Percentiles rank a stretch among this genome's conserved stretches.
Conservation (phyloP, 2,113 vertebrate species). For the Oryctolagus cuniculus region DNA sequence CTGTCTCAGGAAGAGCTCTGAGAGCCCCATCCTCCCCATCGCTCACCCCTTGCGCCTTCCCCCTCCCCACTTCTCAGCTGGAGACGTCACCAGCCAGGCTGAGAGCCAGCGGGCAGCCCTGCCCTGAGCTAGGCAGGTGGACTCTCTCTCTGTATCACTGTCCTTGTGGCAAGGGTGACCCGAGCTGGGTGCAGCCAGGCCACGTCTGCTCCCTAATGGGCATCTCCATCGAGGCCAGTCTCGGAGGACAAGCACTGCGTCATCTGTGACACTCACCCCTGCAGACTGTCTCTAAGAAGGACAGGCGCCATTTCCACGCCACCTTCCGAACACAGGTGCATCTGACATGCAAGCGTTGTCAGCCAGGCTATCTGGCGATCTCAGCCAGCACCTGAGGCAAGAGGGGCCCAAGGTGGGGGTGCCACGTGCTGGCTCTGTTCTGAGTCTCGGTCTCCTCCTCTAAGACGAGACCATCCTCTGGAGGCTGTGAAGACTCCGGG, state of each 20-base stretch:
- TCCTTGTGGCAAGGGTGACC: neutral
- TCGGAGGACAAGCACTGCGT: conserved; percentile 6
- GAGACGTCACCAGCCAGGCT: neutral
- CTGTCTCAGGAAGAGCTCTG: neutral
- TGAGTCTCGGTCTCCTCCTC: neutral
- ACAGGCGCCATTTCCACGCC: neutral
- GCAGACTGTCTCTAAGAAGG: neutral
- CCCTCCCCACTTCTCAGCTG: neutral
- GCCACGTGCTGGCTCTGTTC: neutral
- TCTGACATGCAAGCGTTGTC: neutral
- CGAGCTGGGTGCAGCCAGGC: neutral
- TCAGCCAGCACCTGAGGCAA: neutral
- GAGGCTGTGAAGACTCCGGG: neutral
- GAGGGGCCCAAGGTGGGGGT: neutral
- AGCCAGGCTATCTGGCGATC: neutral
- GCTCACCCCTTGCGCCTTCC: too few species aligned
- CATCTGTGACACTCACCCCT: conserved; percentile 22
- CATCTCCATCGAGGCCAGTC: conserved; percentile 56
- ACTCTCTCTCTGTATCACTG: conserved; percentile 20
- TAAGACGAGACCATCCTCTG: neutral
- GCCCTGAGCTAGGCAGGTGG: neutral
- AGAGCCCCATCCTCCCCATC: neutral
- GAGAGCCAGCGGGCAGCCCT: accelerated
- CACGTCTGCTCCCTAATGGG: conserved; percentile 47
- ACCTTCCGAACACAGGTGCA: neutral